Conservation (phyloP, 2,888 invertebrate species). For the Himalopsyche kuldschensis region DNA sequence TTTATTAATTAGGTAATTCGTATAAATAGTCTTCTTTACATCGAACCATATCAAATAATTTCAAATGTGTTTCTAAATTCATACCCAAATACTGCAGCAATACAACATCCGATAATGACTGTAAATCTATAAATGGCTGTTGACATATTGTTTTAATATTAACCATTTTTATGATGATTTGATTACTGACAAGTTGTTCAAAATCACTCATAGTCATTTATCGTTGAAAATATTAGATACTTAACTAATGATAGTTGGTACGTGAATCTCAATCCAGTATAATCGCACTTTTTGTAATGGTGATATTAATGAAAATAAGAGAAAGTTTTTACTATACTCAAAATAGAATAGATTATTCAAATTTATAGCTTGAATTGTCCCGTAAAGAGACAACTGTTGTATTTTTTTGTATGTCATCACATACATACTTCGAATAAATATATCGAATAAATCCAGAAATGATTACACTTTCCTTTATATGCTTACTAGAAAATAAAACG, state of each 20-base stretch:
- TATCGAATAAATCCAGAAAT: too few relatives aligned
- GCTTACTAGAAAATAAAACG: too few relatives aligned
- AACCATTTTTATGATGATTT: background rate
- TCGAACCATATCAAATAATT: background rate
- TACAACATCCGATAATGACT: background rate
- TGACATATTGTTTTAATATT: background rate
- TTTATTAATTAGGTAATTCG: too few relatives aligned
- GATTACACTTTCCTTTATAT: too few relatives aligned
- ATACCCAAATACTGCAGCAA: background rate
- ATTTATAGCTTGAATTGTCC: background rate
- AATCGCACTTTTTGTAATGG: background rate
- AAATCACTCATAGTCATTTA: background rate
- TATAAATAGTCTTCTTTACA: background rate
- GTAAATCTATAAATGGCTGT: background rate
- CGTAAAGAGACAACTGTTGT: background rate
- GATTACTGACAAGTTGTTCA: background rate
- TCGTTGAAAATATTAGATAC: background rate
- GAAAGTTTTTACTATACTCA: background rate
- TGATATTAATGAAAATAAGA: background rate
- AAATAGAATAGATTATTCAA: background rate
- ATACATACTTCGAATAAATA: too few relatives aligned
- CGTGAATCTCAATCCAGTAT: background rate
- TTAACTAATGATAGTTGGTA: background rate
- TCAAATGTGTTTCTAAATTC: background rate
- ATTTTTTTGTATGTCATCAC: background rate